These are phyloP conservation scores for Ascidia mentula DNA, from an alignment of 23 tunicate genomes.

Conservation along the genomic window DNA sequence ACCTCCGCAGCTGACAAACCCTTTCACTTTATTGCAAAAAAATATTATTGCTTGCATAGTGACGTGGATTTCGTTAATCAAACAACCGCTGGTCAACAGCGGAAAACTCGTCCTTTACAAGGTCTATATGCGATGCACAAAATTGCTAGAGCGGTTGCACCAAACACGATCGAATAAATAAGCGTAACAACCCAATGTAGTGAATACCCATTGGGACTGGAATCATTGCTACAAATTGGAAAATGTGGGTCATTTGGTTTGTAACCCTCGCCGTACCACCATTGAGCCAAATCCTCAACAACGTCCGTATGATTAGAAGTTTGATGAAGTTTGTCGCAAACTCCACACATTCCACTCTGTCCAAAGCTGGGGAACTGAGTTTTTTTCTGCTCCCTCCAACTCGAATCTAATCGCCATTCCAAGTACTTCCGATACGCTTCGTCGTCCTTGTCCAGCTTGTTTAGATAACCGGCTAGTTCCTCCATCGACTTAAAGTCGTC, in stretches of 20 bases:
- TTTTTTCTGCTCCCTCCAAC: neutral
- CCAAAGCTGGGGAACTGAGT: neutral
- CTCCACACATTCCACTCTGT: slow-evolving; percentile 7
- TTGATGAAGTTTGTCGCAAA: slow-evolving; percentile 35
- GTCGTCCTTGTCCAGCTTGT: slow-evolving; percentile 29
- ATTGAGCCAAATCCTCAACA: slow-evolving; percentile 33
- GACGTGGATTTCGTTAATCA: too few species aligned
- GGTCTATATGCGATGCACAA: neutral
- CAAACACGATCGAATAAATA: neutral
- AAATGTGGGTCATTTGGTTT: neutral
- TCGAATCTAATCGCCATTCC: slow-evolving; percentile 7
- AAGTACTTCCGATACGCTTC: slow-evolving; percentile 31
- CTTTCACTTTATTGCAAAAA: too few species aligned
- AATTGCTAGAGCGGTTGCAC: neutral
- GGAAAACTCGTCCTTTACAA: too few species aligned
- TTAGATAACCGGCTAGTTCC: slow-evolving; percentile 38
- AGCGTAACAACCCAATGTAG: neutral
- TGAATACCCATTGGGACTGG: slow-evolving; percentile 4
- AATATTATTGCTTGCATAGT: too few species aligned
- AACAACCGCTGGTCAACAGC: too few species aligned
- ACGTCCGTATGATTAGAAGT: neutral
- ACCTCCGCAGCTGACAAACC: too few species aligned
- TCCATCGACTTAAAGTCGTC: slow-evolving; percentile 43
- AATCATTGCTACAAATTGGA: neutral
- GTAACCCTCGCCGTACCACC: slow-evolving; percentile 82